Evolutionary conservation across 2,888 invertebrate genomes (phyloP).

Genomic region (Trilocha varians): DNA sequence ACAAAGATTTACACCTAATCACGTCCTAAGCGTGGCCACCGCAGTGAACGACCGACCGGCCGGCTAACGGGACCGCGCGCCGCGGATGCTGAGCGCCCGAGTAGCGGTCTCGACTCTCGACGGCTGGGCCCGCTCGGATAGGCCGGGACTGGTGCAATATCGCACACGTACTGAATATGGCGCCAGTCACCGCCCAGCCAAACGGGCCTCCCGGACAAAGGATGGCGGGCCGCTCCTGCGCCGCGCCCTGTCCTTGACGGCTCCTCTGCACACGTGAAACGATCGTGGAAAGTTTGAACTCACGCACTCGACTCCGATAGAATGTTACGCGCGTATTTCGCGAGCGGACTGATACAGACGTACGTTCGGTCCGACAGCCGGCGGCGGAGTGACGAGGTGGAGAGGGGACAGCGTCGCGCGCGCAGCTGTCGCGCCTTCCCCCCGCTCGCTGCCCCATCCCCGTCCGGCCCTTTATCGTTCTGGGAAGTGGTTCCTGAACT

Average conservation of each 20-base stretch:
- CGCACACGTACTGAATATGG: conserved; percentile 64
- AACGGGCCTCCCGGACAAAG: conserved; percentile 65
- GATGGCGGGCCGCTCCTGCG: conserved; percentile 45
- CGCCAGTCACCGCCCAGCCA: conserved; percentile 70
- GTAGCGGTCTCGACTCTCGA: conserved; percentile 52
- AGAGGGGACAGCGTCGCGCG: conserved; percentile 55
- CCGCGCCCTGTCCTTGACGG: conserved; percentile 31
- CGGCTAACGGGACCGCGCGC: conserved; percentile 68
- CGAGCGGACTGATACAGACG: conserved; percentile 23
- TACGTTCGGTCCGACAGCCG: conserved; percentile 30
- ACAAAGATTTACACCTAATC: conserved; percentile 71
- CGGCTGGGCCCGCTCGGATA: conserved; percentile 68
- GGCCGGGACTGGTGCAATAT: conserved; percentile 76
- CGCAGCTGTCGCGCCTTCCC: conserved; percentile 62
- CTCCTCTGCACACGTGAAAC: conserved; percentile 19
- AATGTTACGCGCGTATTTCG: conserved; percentile 47
- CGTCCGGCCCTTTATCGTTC: conserved; percentile 66
- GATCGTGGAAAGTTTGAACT: conserved; percentile 29
- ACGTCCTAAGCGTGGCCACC: conserved; percentile 70
- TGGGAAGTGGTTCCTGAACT: conserved; percentile 73
- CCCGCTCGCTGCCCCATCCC: conserved; percentile 26
- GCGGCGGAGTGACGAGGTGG: conserved; percentile 47
- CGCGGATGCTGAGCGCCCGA: conserved; percentile 61
- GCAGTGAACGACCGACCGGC: conserved; percentile 60
- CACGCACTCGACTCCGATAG: conserved; percentile 39